Base-by-base conservation (phyloP, 64 coral and sea anemone genomes). In the Montipora foliosa region DNA sequence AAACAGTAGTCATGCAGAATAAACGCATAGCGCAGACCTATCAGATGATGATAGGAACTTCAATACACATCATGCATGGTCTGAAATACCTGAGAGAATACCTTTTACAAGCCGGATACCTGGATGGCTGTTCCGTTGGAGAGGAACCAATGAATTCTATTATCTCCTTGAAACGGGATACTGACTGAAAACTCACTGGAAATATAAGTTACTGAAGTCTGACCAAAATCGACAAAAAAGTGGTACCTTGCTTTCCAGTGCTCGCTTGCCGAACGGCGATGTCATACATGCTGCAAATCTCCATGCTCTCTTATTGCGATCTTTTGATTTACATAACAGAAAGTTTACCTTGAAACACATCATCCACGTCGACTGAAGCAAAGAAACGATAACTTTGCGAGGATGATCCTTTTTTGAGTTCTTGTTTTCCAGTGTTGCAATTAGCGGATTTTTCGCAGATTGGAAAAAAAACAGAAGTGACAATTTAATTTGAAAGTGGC, bases 21-120 rank as follows among this genome's bases (percentile, higher is more conserved):
- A 10, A 86, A 48, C 37, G 47, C 66, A 46, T 49, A 4, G 2
- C n/a, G 44, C 45, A 47, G 24, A 66, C 22, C 44, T 16, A 62
- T 2, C 46, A 13, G 45, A n/a, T 69, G 64, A 71, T 83, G 58
- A 3, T 67, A 83, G 22, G 29, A n/a, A 83, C 9, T 64, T 64
- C 14, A 15, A 22, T 46, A 86, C 44, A 84, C 82, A 86, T 86
- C 45, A 72, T 86, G 82, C 62, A 86, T 86, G 82, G 71, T 86
- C 66, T 86, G 46, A 86, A 86, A 86, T 86, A 86, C 82, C 82
- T 86, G 82, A 46, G 66, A 71, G 66, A 86, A 86, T 86, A 86
- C 82, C 82, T 86, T 66, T 86, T 86, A 86, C 44, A 86, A 64
- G 55, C 25, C 57, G 80, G 80, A 29, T 86, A 71, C 62, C 37